phyloP scores from a whole-genome alignment of 2,113 vertebrate species.

The Lepisosteus osseus region DNA sequence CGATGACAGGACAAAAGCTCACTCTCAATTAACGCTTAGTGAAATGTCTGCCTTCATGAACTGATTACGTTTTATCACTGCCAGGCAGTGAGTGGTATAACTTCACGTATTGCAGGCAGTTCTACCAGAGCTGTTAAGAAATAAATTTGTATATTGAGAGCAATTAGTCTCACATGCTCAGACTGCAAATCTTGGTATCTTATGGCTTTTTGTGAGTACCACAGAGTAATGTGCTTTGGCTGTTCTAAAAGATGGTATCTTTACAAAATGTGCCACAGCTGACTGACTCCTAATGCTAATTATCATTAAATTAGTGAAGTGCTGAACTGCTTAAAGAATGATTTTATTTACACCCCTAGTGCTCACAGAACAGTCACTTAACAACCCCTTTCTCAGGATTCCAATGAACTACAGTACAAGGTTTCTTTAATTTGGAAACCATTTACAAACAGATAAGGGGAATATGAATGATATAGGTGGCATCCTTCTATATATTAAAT shows the following conservation, averaged over 20 bases:
- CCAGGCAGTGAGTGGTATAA: constrained; percentile 3
- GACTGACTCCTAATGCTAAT: constrained; percentile 16
- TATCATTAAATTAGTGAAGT: constrained; percentile 12
- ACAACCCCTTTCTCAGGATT: no score
- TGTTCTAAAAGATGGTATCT: constrained; percentile 13
- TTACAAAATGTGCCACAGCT: constrained; percentile 1
- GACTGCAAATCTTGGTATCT: constrained; percentile 17
- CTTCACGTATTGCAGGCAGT: background rate
- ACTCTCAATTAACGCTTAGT: constrained; percentile 11
- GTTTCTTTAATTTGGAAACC: no score
- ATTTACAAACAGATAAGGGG: no score
- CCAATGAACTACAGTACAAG: no score
- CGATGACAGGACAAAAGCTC: background rate
- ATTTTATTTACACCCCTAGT: no score
- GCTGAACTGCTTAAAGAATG: constrained; percentile 6
- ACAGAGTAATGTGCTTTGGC: background rate
- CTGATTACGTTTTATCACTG: constrained; percentile 17
- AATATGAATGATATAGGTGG: no score
- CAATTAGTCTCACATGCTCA: constrained; percentile 21
- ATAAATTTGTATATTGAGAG: background rate
- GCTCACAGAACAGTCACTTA: no score
- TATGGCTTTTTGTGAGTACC: background rate
- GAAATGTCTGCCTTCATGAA: background rate
- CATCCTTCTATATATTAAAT: no score
- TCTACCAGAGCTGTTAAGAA: background rate